phyloP scores from a whole-genome alignment of 2,113 vertebrate species.

The Campylorhamphus procurvoides region DNA sequence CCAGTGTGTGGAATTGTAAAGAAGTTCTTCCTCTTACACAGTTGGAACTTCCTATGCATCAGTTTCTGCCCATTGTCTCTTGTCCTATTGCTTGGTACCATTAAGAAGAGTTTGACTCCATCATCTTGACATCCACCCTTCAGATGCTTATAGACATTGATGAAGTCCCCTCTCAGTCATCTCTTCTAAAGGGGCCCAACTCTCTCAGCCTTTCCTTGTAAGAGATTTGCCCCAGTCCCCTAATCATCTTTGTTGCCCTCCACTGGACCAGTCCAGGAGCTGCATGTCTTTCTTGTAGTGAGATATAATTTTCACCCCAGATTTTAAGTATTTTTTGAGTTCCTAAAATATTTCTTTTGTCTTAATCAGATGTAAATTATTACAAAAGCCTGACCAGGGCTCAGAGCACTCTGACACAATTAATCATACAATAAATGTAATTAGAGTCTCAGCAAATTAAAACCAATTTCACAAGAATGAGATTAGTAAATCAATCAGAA shows the following conservation, averaged over 20 bases:
- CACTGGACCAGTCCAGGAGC: not conserved
- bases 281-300: not conserved
- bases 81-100: not conserved
- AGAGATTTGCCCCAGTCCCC: not conserved
- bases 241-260: not conserved
- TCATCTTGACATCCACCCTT: not conserved
- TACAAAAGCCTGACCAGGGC: not conserved
- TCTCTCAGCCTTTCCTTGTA: not conserved
- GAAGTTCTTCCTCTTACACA: not conserved
- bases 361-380: not conserved
- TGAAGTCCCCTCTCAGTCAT: not conserved
- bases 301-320: not conserved
- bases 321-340: not conserved
- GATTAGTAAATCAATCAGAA: slow-evolving; percentile 9
- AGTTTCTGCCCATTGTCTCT: not conserved
- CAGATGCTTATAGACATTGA: not conserved
- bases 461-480: slow-evolving; percentile 9
- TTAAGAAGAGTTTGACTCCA: not conserved
- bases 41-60: not conserved
- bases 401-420: not conserved
- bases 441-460: slow-evolving; percentile 9
- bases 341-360: not conserved
- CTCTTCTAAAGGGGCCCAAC: not conserved
- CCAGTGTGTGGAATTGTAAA: not conserved
- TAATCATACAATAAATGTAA: slow-evolving; percentile 30